These are phyloP conservation scores for Plectropomus leopardus DNA, from an alignment of 2,113 vertebrate genomes.

Conservation along the genomic window DNA sequence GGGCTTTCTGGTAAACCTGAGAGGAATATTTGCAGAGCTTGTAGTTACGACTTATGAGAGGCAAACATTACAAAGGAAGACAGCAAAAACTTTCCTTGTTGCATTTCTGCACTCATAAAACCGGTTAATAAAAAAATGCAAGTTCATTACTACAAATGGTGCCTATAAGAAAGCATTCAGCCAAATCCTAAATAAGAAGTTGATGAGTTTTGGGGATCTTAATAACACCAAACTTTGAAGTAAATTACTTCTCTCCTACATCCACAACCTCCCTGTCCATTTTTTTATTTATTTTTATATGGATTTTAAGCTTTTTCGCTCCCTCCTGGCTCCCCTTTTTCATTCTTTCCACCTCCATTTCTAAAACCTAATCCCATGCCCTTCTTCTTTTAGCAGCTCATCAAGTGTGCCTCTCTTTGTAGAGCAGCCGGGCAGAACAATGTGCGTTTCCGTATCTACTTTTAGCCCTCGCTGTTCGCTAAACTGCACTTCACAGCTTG, in stretches of 20 bases:
- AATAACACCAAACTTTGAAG: conserved; percentile 12
- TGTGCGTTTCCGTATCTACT: conserved; percentile 69
- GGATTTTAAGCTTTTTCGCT: conserved; percentile 43
- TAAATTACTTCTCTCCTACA: conserved; percentile 5
- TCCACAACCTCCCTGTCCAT: background rate
- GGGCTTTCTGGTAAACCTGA: conserved; percentile 19
- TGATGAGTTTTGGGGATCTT: background rate
- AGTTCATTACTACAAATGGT: background rate
- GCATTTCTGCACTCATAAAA: background rate
- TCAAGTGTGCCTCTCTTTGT: conserved; percentile 68
- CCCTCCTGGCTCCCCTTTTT: conserved; percentile 1
- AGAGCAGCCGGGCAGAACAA: conserved; percentile 71
- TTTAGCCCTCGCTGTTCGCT: conserved; percentile 61
- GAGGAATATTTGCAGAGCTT: background rate
- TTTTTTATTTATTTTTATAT: conserved; percentile 41
- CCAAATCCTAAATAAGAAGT: conserved; percentile 1
- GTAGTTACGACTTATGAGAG: background rate
- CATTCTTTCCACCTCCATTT: conserved; percentile 54
- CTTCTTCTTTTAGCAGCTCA: conserved; percentile 65
- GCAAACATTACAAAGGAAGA: background rate
- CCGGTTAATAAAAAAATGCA: background rate
- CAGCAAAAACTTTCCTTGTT: background rate
- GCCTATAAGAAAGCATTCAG: background rate
- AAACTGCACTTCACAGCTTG: conserved; percentile 51
- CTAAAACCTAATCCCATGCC: conserved; percentile 61